phyloP scores from a whole-genome alignment of 2,888 invertebrate genomes.

The Latrodectus elegans region DNA sequence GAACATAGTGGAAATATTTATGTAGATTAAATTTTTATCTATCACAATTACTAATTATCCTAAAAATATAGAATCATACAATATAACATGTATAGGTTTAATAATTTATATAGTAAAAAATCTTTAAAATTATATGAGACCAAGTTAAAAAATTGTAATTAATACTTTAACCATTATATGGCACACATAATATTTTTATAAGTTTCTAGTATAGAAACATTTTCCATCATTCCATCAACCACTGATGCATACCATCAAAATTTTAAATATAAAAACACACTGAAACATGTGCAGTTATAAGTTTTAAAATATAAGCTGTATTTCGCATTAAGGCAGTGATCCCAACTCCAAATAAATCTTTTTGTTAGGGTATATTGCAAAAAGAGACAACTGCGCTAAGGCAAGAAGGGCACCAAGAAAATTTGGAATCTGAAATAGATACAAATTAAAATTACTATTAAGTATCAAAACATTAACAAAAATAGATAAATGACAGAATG shows the following conservation, averaged over 20 bases:
- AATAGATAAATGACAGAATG: not conserved
- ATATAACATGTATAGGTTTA: too few species aligned
- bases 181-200: not conserved
- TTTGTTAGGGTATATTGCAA: constrained; percentile 82
- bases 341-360: constrained; percentile 46
- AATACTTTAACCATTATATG: not conserved
- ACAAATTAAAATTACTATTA: not conserved
- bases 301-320: too few species aligned
- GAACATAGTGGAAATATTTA: too few species aligned
- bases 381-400: constrained; percentile 84
- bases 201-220: too few species aligned
- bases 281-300: constrained; percentile 9
- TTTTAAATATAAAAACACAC: constrained; percentile 12
- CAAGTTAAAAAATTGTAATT: not conserved
- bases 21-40: too few species aligned
- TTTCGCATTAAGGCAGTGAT: not conserved
- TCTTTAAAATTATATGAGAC: too few species aligned
- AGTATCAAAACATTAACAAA: not conserved
- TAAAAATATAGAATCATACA: too few species aligned
- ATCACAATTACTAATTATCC: too few species aligned
- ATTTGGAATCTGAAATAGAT: constrained; percentile 82
- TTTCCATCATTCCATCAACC: too few species aligned
- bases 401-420: constrained; percentile 84
- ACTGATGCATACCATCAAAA: too few species aligned
- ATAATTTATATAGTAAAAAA: too few species aligned